Evolutionary conservation across 2,113 vertebrate genomes (phyloP), one percentile per base, ranked within the genome.

Genomic region (Urocynchramus pylzowi): DNA sequence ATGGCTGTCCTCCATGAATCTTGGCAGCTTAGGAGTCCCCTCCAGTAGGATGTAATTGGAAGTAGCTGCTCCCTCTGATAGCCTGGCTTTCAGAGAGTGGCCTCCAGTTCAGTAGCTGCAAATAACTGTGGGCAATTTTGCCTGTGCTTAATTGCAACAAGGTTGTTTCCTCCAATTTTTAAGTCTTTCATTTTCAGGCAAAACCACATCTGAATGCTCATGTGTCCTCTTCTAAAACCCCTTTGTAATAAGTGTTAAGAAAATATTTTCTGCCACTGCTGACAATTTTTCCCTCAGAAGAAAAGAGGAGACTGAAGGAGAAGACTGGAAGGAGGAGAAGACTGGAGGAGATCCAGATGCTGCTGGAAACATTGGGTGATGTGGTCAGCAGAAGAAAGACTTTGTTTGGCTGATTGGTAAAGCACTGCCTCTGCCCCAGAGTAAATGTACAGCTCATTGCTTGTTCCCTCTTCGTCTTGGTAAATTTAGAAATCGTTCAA

Each of bases 11-110:
- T 95, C 85, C 88, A 79, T 69, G 57, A 75, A 81, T 79, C 76
- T 84, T 96, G 95, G 92, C 90, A 96, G 84, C 50, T 60, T 41
- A 42, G 76, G 22, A 92, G 80, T 90, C 60, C 83, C 90, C 92
- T 96, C 93, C 83, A 92, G 96, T 92, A 90, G 88, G 88, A 94
- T 90, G 87, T 83, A 96, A 94, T 80, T 96, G 95, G 81, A 95
- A 95, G 77, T 50, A 90, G 52, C 80, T 95, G 65, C 73, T 95
- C 80, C 57, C 60, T 84, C 83, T 92, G 88, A 90, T 84, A 92
- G 88, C 79, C 69, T 77, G 53, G 64, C 71, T 95, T 97, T 90
- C 85, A 82, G 93, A 94, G 56, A 65, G 60, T 57, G 56, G 76
- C 90, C 90, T 90, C 92, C 83, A 95, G 92, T 95, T 90, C 87